Evolutionary conservation across 1,140 invertebrate genomes (phyloP).

Genomic region (Galleria mellonella): DNA sequence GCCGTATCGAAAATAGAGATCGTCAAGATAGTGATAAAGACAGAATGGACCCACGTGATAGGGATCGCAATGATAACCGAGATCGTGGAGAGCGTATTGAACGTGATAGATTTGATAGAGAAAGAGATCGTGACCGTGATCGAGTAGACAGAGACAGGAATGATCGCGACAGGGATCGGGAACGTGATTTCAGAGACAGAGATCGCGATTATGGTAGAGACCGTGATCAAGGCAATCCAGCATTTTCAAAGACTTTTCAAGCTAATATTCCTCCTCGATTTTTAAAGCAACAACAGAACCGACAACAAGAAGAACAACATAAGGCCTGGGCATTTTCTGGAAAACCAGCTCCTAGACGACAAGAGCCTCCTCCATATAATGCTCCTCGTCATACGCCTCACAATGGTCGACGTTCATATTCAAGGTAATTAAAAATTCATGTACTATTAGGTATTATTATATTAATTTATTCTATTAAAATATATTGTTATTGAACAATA

Average conservation of each 20-base stretch:
- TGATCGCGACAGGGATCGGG: slow-evolving; percentile 60
- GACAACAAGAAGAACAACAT: slow-evolving; percentile 56
- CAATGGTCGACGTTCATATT: slow-evolving; percentile 60
- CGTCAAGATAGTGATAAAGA: slow-evolving; percentile 33
- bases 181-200: slow-evolving; percentile 37
- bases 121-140: slow-evolving; percentile 64
- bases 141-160: slow-evolving; percentile 22
- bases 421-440: slow-evolving; percentile 46
- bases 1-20: slow-evolving; percentile 17
- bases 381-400: slow-evolving; percentile 51
- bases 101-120: slow-evolving; percentile 57
- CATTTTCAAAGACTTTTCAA: slow-evolving; percentile 83
- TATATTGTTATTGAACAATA: not conserved
- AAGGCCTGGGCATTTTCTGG: slow-evolving; percentile 56
- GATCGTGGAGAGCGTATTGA: slow-evolving; percentile 21
- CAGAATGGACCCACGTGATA: slow-evolving; percentile 47
- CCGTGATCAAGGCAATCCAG: slow-evolving; percentile 54
- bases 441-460: too few relatives aligned
- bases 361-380: slow-evolving; percentile 52
- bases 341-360: slow-evolving; percentile 63
- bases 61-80: slow-evolving; percentile 36
- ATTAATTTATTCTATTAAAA: not conserved
- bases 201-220: slow-evolving; percentile 37
- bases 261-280: slow-evolving; percentile 90
- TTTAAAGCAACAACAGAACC: slow-evolving; percentile 82